Percentiles rank a stretch among this genome's conserved stretches.
phyloP scores from a whole-genome alignment of 2,888 invertebrate species.

The Andrena camellia region DNA sequence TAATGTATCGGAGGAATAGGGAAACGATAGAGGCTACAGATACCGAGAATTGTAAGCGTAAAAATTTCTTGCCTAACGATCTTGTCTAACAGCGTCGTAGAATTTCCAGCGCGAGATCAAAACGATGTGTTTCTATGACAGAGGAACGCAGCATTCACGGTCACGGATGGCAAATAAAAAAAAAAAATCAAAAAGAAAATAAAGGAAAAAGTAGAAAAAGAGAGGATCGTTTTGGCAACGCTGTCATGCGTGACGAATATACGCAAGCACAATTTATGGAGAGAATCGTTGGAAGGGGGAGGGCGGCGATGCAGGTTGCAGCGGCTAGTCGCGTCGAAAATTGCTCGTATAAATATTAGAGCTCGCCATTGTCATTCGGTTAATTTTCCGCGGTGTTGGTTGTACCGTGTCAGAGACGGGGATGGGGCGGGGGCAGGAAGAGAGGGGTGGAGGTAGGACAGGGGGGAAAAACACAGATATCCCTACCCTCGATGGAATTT shows the following conservation, averaged over 20 bases:
- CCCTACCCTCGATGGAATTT: constrained; percentile 73
- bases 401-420: constrained; percentile 43
- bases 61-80: not conserved
- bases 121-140: not conserved
- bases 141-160: constrained; percentile 10
- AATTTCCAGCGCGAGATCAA: not conserved
- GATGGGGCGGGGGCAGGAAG: constrained; percentile 10
- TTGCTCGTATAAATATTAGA: constrained; percentile 81
- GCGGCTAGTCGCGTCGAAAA: constrained; percentile 72
- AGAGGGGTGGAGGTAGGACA: constrained; percentile 15
- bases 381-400: constrained; percentile 77
- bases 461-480: constrained; percentile 50
- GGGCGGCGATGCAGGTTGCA: constrained; percentile 45
- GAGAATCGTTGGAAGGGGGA: constrained; percentile 28
- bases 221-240: constrained; percentile 39
- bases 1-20: not conserved
- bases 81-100: not conserved
- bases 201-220: constrained; percentile 12
- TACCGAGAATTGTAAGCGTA: not conserved
- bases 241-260: constrained; percentile 63
- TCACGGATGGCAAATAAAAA: not conserved
- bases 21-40: not conserved
- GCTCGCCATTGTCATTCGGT: constrained; percentile 75
- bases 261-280: constrained; percentile 58
- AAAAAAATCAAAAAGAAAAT: not conserved